Evolutionary conservation across 2,888 invertebrate genomes (phyloP), one percentile per base, ranked within the genome.

Genomic region (Spodoptera littoralis): DNA sequence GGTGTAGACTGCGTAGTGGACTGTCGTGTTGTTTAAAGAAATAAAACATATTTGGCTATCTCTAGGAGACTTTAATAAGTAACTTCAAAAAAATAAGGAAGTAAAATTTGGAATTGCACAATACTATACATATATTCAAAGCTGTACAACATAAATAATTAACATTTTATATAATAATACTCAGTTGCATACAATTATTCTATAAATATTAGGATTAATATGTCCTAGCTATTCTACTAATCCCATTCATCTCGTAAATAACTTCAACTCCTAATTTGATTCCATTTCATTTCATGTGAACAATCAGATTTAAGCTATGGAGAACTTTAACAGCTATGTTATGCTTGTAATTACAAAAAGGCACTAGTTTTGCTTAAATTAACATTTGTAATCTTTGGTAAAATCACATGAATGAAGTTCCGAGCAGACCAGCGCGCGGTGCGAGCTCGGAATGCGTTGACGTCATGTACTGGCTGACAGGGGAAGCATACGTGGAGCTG

Each of bases 31-130:
- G 12, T 36, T 36, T n/a, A 13, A 42, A 47, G 5, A 22, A 84
- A 80, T 82, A 77, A 83, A 84, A 83, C 73, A 47, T 18, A 54
- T 27, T 12, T 52, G 43, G 50, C 45, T 53, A 68, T 63, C 62
- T 75, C 72, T 79, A 83, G 65, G 83, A 83, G 75, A 84, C 83
- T 88, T 86, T 83, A 83, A 66, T 81, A 77, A 51, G 44, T 67
- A 73, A 80, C 73, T 70, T 79, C 66, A 76, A 76, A 75, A 76
- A 65, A 59, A 67, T 55, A 73, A 83, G 72, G 71, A 83, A 84
- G 80, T 81, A 76, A 80, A 81, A 72, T 79, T 79, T 71, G 60
- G 63, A 77, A 85, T 84, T 82, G 75, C 80, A 84, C 81, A 84
- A 84, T 77, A 82, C 76, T 77, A 79, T 71, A 78, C 66, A 80